These are phyloP conservation scores for Aeoliscus strigatus DNA, from an alignment of 2,797 vertebrate genomes.

Conservation along the genomic window DNA sequence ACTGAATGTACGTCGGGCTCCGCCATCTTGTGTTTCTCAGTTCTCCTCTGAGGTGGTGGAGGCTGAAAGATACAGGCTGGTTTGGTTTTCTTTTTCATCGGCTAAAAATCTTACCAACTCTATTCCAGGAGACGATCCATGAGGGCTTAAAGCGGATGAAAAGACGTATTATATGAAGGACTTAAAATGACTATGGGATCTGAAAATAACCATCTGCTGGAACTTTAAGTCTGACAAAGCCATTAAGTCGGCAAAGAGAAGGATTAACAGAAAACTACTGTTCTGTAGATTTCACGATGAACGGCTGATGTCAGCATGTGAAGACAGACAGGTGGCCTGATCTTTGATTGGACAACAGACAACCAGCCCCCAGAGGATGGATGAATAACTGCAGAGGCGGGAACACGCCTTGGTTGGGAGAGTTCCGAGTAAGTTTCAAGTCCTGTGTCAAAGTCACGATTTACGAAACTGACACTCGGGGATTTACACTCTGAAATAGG, in stretches of 20 bases:
- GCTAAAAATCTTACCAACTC: conserved; percentile 66
- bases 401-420: no score
- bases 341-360: conserved; percentile 34
- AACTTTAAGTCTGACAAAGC: conserved; percentile 53
- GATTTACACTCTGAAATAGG: no score
- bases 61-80: conserved; percentile 76
- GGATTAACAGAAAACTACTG: conserved; percentile 24
- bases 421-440: no score
- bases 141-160: conserved; percentile 51
- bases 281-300: conserved; percentile 15
- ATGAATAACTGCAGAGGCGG: conserved; percentile 17
- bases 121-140: conserved; percentile 50
- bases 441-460: no score
- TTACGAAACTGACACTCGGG: no score
- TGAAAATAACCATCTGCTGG: conserved; percentile 36
- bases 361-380: conserved; percentile 9
- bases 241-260: conserved; percentile 30
- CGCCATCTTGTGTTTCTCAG: conserved; percentile 67
- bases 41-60: conserved; percentile 63
- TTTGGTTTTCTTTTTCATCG: conserved; percentile 65
- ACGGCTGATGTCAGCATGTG: conserved; percentile 18
- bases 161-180: conserved; percentile 17
- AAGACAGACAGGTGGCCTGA: conserved; percentile 35
- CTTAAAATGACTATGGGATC: conserved; percentile 37
- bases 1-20: conserved; percentile 69